These are phyloP conservation scores for Mythimna vitellina DNA, from an alignment of 2,888 invertebrate species.

Conservation along the genomic window DNA sequence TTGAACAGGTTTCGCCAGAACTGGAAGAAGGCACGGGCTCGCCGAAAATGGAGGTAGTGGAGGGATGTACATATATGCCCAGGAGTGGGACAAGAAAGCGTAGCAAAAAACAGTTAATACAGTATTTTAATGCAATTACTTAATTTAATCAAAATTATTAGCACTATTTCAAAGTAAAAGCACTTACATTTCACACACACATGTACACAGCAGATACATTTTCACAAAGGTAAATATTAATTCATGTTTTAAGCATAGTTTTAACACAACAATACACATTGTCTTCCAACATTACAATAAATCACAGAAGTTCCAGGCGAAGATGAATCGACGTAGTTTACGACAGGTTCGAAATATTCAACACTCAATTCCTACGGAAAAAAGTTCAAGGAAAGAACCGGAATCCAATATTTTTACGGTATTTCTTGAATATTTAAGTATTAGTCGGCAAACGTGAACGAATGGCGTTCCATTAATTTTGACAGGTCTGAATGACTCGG, in stretches of 20 bases:
- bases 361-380: constrained; percentile 1
- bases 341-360: constrained; percentile 44
- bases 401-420: constrained; percentile 38
- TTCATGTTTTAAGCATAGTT: background rate
- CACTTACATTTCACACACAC: too few species aligned
- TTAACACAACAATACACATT: background rate
- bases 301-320: constrained; percentile 58
- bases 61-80: too few species aligned
- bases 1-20: too few species aligned
- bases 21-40: too few species aligned
- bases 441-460: constrained; percentile 2
- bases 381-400: background rate
- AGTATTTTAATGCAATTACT: background rate
- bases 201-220: too few species aligned
- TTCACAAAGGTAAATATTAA: background rate
- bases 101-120: too few species aligned
- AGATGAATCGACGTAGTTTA: constrained; percentile 59
- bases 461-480: constrained; percentile 46
- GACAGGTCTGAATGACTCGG: constrained; percentile 47
- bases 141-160: background rate
- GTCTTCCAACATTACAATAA: constrained; percentile 50
- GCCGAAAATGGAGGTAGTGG: too few species aligned
- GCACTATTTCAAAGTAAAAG: background rate
- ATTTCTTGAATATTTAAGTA: constrained; percentile 29
- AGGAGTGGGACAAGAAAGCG: too few species aligned